phyloP scores from a whole-genome alignment of 1,140 invertebrate species.

The Pteromalus puparum region DNA sequence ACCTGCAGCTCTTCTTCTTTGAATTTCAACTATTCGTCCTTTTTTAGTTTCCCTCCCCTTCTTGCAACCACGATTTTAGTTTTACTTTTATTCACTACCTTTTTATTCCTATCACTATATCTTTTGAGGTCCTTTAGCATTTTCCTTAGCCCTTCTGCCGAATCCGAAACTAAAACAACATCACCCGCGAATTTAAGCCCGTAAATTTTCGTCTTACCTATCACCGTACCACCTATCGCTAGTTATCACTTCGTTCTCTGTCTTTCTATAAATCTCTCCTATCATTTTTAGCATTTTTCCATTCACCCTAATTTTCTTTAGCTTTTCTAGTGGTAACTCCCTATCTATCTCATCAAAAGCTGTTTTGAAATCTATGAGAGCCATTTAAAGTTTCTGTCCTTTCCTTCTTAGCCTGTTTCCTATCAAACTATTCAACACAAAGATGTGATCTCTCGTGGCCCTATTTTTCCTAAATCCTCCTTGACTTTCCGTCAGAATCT shows the following conservation, averaged over 20 bases:
- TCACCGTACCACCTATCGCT: no score
- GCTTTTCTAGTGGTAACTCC: background rate
- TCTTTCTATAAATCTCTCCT: background rate
- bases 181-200: no score
- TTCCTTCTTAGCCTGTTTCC: background rate
- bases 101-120: no score
- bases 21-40: no score
- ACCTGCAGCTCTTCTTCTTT: no score
- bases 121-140: no score
- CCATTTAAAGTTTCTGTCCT: background rate
- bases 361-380: background rate
- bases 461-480: background rate
- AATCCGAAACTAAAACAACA: no score
- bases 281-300: background rate
- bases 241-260: slow-evolving; percentile 30
- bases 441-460: background rate
- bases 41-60: no score
- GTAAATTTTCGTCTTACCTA: no score
- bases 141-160: no score
- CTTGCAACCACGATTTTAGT: no score
- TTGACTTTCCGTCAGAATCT: background rate
- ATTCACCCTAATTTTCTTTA: background rate
- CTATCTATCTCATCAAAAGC: background rate
- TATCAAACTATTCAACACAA: background rate
- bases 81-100: no score